Conservation (phyloP, 2,888 invertebrate genomes). For the Diarsia rubi region DNA sequence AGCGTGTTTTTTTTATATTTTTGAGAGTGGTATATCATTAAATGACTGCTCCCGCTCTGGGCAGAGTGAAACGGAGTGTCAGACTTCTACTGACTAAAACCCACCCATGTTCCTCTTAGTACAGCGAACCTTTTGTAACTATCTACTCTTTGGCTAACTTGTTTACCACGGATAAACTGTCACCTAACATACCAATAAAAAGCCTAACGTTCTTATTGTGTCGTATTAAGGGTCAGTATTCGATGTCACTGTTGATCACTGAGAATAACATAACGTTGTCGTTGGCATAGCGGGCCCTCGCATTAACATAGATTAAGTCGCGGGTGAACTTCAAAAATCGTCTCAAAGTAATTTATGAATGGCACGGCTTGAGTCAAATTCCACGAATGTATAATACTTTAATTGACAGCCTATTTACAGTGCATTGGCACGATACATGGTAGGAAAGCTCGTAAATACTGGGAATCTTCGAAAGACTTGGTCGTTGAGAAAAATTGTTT, state of each 20-base stretch:
- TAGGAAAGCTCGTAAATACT: background rate
- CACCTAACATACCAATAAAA: slow-evolving; percentile 6
- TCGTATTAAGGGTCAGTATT: slow-evolving; percentile 35
- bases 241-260: background rate
- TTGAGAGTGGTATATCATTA: no score
- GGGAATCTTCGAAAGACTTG: background rate
- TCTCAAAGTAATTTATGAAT: slow-evolving; percentile 54
- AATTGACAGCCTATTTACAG: slow-evolving; percentile 30
- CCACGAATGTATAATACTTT: slow-evolving; percentile 36
- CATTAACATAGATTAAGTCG: slow-evolving; percentile 60
- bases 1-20: no score
- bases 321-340: slow-evolving; percentile 39
- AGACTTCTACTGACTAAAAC: no score
- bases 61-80: no score
- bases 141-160: slow-evolving; percentile 1
- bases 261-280: slow-evolving; percentile 1
- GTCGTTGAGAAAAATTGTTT: no score
- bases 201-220: slow-evolving; percentile 31
- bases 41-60: no score
- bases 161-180: slow-evolving; percentile 26
- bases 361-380: slow-evolving; percentile 15
- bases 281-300: slow-evolving; percentile 56
- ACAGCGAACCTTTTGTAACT: slow-evolving; percentile 12
- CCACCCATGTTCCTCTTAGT: no score
- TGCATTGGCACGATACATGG: slow-evolving; percentile 14